These are phyloP conservation scores for Didymodactylos carnosus DNA, from an alignment of 2,888 invertebrate species.

Conservation along the genomic window DNA sequence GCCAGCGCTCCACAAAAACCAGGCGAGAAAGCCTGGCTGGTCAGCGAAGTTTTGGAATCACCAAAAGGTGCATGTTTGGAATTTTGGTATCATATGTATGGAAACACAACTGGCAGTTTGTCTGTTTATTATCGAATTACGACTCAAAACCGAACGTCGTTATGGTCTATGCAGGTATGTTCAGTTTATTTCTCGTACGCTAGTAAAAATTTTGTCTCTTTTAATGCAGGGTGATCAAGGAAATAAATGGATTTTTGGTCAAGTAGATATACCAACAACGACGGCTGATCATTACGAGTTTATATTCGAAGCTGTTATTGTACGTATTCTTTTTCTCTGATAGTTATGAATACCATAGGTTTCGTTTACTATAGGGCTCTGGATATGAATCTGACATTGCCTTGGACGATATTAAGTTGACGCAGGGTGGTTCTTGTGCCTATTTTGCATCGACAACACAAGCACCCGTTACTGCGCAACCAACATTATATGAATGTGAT, in stretches of 20 bases:
- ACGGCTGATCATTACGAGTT: background rate
- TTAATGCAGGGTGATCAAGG: constrained; percentile 4
- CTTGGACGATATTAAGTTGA: constrained; percentile 4
- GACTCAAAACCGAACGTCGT: background rate
- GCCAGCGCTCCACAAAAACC: background rate
- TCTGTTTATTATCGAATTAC: background rate
- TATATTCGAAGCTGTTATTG: background rate
- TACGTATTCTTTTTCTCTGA: no score
- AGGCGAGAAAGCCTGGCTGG: constrained; percentile 6
- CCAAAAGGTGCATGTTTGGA: constrained; percentile 5
- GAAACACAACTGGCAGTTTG: background rate
- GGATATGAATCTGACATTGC: background rate
- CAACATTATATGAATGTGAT: background rate
- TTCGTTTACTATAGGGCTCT: background rate
- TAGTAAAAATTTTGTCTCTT: no score
- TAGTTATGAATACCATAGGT: no score
- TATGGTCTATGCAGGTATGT: background rate
- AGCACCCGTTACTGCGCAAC: background rate
- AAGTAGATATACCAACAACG: background rate
- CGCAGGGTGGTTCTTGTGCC: constrained; percentile 3
- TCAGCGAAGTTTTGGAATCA: constrained; percentile 1
- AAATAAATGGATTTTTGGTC: constrained; percentile 2
- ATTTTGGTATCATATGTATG: constrained; percentile 6
- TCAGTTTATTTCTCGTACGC: no score
- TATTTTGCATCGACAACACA: constrained; percentile 3